Base-by-base conservation (phyloP, 2,888 invertebrate genomes). In the Lasioglossum lativentre region DNA sequence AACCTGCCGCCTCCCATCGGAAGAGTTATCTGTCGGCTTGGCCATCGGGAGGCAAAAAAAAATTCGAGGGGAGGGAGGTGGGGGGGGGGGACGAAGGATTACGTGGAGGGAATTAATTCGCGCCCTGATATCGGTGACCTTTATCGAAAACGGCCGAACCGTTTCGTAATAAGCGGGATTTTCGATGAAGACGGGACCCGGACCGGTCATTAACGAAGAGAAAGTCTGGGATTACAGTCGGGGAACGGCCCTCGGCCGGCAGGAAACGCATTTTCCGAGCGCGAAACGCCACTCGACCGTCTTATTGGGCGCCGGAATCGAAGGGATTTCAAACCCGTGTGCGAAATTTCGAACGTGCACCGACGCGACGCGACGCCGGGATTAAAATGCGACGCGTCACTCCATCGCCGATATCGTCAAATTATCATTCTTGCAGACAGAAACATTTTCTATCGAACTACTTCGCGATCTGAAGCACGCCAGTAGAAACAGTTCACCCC, bases 141-240 rank as follows among this genome's bases (percentile, higher is more conserved):
- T 75, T 78, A 76, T 76, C 75, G 78, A 27, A 66, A 66, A 74
- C 27, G 79, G 45, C 63, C 47, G 38, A 14, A 27, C 74, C 59
- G n/a, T 59, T 56, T 27, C 30, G 16, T 45, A 38, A 19, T n/a
- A 45, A 74, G 47, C 70, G 66, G 72, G 79, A 85, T 86, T 87
- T 83, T 81, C 83, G 68, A 79, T 72, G 68, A 79, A 83, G 88
- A 72, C 75, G 75, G 47, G 59, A 70, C 70, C 77, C 34, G 71
- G 68, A 70, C 74, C 66, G 79, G 56, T 52, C 72, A 79, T 89
- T 85, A 88, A 75, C 85, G 76, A 78, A 72, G 40, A 80, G 85
- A 73, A 79, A 78, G 80, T 76, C 38, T 75, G 88, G 56, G 88
- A 88, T 89, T 90, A 82, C 70, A 73, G 75, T 56, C 70, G 56